These are phyloP conservation scores for Aix galericulata DNA, from an alignment of 2,113 vertebrate species.

Conservation along the genomic window DNA sequence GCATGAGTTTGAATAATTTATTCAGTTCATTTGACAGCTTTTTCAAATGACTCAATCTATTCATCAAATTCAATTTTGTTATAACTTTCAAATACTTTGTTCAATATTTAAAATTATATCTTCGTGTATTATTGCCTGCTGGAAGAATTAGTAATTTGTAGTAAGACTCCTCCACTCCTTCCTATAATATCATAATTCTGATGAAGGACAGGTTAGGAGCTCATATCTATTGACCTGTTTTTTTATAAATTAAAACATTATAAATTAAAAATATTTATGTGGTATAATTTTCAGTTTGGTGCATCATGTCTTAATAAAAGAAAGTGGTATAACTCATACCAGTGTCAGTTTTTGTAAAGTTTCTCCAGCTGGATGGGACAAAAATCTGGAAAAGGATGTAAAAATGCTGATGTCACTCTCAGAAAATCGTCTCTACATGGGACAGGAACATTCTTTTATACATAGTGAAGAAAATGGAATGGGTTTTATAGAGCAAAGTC, in stretches of 20 bases:
- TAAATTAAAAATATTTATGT: not conserved
- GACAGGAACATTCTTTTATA: not conserved
- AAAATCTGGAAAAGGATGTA: not conserved
- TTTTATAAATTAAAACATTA: not conserved
- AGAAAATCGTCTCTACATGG: not conserved
- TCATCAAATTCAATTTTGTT: conserved; percentile 42
- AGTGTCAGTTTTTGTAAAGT: not conserved
- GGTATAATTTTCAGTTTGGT: not conserved
- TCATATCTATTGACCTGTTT: not conserved
- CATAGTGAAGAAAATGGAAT: not conserved
- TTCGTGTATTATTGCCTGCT: conserved; percentile 13
- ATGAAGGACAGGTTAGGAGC: not conserved
- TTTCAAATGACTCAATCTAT: conserved; percentile 41
- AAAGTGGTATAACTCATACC: not conserved
- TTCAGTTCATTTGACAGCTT: conserved; percentile 11
- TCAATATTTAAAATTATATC: conserved; percentile 48
- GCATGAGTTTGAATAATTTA: conserved; percentile 11
- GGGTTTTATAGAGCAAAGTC: not conserved
- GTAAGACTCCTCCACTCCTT: not conserved
- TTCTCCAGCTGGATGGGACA: not conserved
- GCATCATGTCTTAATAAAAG: not conserved
- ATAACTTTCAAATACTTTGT: conserved; percentile 37
- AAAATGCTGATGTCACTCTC: not conserved
- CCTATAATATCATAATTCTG: not conserved
- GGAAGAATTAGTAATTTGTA: not conserved